A percentile compares a stretch with the other conserved stretches of the same genome.
Conservation (phyloP, 2,888 invertebrate genomes). For the Cheilosia vulpina region DNA sequence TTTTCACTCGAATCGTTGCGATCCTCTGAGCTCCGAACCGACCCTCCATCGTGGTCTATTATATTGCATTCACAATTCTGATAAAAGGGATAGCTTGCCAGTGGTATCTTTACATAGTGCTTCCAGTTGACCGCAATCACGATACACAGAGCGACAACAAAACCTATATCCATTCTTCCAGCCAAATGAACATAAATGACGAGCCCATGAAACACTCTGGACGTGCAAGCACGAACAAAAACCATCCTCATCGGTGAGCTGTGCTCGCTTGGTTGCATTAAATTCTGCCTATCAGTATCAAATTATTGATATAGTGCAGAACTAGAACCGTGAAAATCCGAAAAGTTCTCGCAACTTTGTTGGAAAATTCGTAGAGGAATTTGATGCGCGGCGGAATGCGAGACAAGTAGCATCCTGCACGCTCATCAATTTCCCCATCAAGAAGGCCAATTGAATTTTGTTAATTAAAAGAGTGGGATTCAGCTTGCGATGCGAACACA, state of each 20-base stretch:
- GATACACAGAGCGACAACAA: not conserved
- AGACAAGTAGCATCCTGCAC: conserved; percentile 32
- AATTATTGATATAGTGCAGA: not conserved
- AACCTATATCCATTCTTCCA: conserved; percentile 56
- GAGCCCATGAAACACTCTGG: not conserved
- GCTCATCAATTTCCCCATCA: conserved; percentile 38
- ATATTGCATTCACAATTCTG: conserved; percentile 35
- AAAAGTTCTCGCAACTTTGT: not conserved
- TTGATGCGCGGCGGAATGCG: not conserved
- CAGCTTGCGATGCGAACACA: not conserved
- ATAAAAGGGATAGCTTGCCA: conserved; percentile 21
- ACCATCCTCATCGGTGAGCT: no score
- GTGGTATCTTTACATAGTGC: not conserved
- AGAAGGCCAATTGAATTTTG: conserved; percentile 5
- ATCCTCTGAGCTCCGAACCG: not conserved
- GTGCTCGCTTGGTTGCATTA: no score
- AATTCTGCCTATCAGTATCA: conserved; percentile 13
- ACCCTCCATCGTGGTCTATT: not conserved
- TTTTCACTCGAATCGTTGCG: not conserved
- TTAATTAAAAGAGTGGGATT: conserved; percentile 51
- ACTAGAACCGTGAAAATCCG: not conserved
- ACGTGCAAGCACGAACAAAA: no score
- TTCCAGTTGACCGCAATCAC: not conserved
- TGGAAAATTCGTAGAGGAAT: not conserved
- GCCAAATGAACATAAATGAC: conserved; percentile 55